These are phyloP conservation scores for Tympanoctomys barrerae DNA, from an alignment of 2,797 vertebrate species.

Conservation along the genomic window DNA sequence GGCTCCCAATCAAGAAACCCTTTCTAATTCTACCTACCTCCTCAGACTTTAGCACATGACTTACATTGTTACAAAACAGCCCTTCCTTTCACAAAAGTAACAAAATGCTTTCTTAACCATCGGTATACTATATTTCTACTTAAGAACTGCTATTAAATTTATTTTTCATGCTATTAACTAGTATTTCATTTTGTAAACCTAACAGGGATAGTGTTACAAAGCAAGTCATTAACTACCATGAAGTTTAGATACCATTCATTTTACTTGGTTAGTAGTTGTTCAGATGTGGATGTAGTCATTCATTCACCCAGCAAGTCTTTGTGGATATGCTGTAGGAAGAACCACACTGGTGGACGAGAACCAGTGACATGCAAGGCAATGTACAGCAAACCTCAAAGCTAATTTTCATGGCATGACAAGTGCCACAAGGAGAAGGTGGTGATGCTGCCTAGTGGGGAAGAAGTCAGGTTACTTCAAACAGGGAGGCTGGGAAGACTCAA, in stretches of 20 bases:
- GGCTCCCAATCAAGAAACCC: neutral
- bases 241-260: neutral
- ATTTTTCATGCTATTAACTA: neutral
- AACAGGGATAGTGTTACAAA: neutral
- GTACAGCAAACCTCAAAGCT: neutral
- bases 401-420: neutral
- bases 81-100: conserved; percentile 52
- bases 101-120: neutral
- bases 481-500: neutral
- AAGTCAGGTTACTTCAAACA: neutral
- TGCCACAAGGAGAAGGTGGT: neutral
- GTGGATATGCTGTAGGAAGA: neutral
- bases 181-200: neutral
- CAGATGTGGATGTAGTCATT: neutral
- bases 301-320: neutral
- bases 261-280: neutral
- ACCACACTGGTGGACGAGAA: neutral
- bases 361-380: neutral
- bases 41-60: neutral
- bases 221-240: neutral
- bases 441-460: neutral
- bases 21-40: neutral
- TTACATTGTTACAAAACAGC: neutral
- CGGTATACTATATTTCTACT: neutral
- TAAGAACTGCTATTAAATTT: neutral